Evolutionary conservation across 1,140 invertebrate genomes (phyloP).

Genomic region (Epicauta chinensis): DNA sequence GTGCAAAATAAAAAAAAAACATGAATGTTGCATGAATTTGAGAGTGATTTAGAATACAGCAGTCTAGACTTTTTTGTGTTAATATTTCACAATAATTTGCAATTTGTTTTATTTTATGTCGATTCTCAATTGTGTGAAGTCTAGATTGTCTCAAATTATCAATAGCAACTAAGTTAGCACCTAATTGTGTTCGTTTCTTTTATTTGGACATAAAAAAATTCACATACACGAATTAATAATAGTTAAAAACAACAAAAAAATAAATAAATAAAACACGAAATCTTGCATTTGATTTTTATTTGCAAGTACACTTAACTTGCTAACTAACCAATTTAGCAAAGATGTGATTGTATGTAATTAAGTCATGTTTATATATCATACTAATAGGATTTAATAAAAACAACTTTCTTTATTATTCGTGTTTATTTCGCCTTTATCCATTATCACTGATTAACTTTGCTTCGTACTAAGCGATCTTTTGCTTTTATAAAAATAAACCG

Average conservation of each 20-base stretch:
- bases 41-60: constrained; percentile 3
- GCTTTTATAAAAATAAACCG: too few species aligned
- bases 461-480: too few species aligned
- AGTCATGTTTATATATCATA: constrained; percentile 37
- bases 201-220: constrained; percentile 1
- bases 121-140: too few species aligned
- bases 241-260: not conserved
- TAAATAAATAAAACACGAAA: constrained; percentile 16
- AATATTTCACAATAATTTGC: not conserved
- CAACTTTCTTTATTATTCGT: constrained; percentile 35
- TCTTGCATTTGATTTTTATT: constrained; percentile 18
- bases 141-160: too few species aligned
- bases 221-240: too few species aligned
- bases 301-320: constrained; percentile 30
- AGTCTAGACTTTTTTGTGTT: constrained; percentile 9
- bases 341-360: constrained; percentile 37
- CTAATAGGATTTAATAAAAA: constrained; percentile 35
- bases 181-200: constrained; percentile 17
- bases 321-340: constrained; percentile 33
- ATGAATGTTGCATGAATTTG: not conserved
- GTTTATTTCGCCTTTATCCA: too few species aligned
- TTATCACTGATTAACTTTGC: too few species aligned
- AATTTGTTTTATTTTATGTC: constrained; percentile 10
- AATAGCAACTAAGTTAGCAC: constrained; percentile 1
- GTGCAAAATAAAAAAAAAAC: not conserved